These are phyloP conservation scores for Sciurus carolinensis DNA, from an alignment of 2,797 vertebrate genomes.

Conservation along the genomic window DNA sequence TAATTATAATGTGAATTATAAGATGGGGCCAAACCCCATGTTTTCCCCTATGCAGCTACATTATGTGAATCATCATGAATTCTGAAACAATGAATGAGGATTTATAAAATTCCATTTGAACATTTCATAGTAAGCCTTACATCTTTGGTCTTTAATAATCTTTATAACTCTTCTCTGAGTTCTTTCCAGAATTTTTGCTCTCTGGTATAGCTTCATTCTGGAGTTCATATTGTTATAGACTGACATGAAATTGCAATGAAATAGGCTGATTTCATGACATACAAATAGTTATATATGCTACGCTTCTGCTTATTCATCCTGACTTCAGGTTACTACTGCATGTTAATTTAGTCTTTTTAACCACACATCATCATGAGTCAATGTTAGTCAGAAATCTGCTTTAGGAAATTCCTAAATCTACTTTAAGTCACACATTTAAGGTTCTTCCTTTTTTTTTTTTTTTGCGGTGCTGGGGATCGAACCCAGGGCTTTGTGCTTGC, in stretches of 20 bases:
- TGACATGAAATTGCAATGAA: not conserved
- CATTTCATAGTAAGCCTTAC: not conserved
- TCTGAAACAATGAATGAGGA: constrained; percentile 36
- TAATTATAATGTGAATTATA: not conserved
- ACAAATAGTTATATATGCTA: too few relatives aligned
- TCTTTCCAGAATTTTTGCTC: constrained; percentile 11
- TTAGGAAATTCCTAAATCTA: not conserved
- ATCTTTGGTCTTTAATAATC: constrained; percentile 35
- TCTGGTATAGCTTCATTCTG: not conserved
- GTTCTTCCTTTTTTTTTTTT: too few relatives aligned
- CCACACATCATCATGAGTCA: not conserved
- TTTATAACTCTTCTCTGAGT: not conserved
- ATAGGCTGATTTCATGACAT: not conserved
- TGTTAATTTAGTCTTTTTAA: not conserved
- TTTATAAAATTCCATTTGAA: not conserved
- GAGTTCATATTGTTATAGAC: not conserved
- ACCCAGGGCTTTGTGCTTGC: too few relatives aligned
- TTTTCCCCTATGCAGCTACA: not conserved
- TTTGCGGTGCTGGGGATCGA: too few relatives aligned
- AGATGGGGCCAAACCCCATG: not conserved
- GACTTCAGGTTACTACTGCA: not conserved
- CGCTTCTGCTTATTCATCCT: not conserved
- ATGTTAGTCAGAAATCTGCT: constrained; percentile 13
- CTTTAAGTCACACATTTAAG: not conserved
- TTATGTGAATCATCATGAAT: not conserved